Evolutionary conservation across 2,888 invertebrate genomes (phyloP).

Genomic region (Dione juno): DNA sequence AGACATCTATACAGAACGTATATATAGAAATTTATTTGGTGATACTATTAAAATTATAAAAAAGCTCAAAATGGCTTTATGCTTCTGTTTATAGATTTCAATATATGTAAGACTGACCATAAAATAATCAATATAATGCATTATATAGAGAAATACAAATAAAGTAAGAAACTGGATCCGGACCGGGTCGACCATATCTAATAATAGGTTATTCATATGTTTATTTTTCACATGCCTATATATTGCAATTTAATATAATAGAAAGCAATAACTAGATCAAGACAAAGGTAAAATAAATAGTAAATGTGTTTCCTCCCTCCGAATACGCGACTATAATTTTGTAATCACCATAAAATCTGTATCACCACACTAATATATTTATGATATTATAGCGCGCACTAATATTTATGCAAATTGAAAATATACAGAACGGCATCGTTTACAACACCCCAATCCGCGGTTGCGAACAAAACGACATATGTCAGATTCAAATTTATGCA

Average conservation of each 20-base stretch:
- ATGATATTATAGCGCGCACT: slow-evolving; percentile 78
- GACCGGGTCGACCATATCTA: no score
- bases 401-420: slow-evolving; percentile 84
- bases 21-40: no score
- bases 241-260: not conserved
- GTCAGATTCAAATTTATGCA: slow-evolving; percentile 53
- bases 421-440: slow-evolving; percentile 78
- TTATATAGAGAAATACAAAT: no score
- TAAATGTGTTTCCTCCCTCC: slow-evolving; percentile 60
- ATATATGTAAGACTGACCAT: not conserved
- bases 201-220: no score
- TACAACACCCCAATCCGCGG: slow-evolving; percentile 72
- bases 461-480: slow-evolving; percentile 67
- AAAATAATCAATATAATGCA: not conserved
- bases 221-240: not conserved
- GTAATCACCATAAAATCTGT: slow-evolving; percentile 83
- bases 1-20: no score
- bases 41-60: no score
- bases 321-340: slow-evolving; percentile 69
- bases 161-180: no score
- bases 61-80: no score
- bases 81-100: no score
- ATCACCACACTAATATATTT: slow-evolving; percentile 82
- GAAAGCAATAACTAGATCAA: not conserved
- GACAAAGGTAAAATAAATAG: slow-evolving; percentile 42